Evolutionary conservation across 2,113 vertebrate species (phyloP), one percentile per base, ranked within the genome.

Genomic region (Noturus placidus): DNA sequence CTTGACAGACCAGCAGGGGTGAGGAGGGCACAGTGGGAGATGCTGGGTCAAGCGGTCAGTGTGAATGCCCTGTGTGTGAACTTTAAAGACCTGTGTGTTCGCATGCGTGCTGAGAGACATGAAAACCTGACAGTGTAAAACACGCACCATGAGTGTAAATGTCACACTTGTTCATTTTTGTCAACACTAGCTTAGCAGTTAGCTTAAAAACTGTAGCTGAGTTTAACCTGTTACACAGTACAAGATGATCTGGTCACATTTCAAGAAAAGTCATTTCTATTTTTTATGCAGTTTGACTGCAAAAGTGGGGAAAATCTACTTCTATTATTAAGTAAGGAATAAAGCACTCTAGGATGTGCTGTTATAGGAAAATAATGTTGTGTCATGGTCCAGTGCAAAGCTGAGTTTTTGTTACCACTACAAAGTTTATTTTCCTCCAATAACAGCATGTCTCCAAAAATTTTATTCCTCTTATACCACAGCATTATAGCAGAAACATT

Each of bases 11-110:
- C 42, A 56, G 70, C 81, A 83, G 81, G 67, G 46, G 70, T 65
- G 57, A 77, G 30, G n/a, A 46, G 82, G 87, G 84, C 87, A 84
- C 87, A 65, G 81, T 74, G 83, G 87, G 87, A 86, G 78, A 46
- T 19, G 20, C 38, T 3, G 8, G 80, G 78, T 87, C 81, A 83
- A 7, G 50, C 78, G 81, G 72, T 88, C 87, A 69, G 50, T 54
- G 33, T 42, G 30, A 78, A 54, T 46, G n/a, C 59, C 46, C 84
- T 77, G 35, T 42, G 25, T 83, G 61, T 84, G 67, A 72, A 84
- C 85, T 92, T 59, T 78, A n/a, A 65, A 85, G 70, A 30, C 0
- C 63, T 70, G 82, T 84, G 63, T 69, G 79, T 59, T n/a, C 11
- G 78, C 54, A 38, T 38, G 72, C 46, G 72, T 54, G 25, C 25